These are phyloP conservation scores for Platichthys stellatus DNA, from an alignment of 2,113 vertebrate genomes.

Conservation along the genomic window DNA sequence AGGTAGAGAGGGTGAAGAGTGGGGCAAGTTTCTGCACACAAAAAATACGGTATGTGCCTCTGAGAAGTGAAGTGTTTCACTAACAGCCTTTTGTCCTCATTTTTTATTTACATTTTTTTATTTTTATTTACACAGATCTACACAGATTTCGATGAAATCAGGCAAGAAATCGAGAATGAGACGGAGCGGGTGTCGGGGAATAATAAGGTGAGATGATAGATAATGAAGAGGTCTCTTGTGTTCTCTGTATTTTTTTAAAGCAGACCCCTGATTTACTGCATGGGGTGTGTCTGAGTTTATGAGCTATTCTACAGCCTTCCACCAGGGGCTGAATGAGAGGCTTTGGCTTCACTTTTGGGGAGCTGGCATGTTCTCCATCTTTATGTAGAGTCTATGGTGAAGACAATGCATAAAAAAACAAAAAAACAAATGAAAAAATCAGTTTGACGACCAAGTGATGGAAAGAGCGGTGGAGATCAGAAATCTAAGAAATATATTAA, in stretches of 20 bases:
- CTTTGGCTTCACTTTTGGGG: too few species aligned
- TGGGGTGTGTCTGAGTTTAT: neutral
- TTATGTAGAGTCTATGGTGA: too few species aligned
- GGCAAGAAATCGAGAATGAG: constrained; percentile 98
- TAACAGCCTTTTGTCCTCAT: neutral
- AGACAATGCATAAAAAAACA: too few species aligned
- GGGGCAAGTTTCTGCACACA: constrained; percentile 99
- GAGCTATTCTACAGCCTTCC: too few species aligned
- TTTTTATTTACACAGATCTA: constrained; percentile 83
- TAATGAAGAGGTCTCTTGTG: neutral
- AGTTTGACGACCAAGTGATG: too few species aligned
- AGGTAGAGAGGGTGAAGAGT: constrained; percentile 94
- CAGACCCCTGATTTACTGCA: neutral
- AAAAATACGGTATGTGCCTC: constrained; percentile 90
- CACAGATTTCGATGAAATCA: constrained; percentile 97
- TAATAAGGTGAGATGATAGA: constrained; percentile 88
- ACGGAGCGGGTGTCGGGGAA: constrained; percentile 95
- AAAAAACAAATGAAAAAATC: too few species aligned
- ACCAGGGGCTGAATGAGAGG: too few species aligned
- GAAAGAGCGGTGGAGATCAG: too few species aligned
- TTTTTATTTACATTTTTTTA: neutral
- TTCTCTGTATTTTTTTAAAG: neutral
- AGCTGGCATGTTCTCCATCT: too few species aligned
- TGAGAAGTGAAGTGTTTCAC: neutral
- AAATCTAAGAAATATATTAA: too few species aligned